These are phyloP conservation scores for Pseudochirops corinnae DNA, from an alignment of 2,797 vertebrate species.

Conservation along the genomic window DNA sequence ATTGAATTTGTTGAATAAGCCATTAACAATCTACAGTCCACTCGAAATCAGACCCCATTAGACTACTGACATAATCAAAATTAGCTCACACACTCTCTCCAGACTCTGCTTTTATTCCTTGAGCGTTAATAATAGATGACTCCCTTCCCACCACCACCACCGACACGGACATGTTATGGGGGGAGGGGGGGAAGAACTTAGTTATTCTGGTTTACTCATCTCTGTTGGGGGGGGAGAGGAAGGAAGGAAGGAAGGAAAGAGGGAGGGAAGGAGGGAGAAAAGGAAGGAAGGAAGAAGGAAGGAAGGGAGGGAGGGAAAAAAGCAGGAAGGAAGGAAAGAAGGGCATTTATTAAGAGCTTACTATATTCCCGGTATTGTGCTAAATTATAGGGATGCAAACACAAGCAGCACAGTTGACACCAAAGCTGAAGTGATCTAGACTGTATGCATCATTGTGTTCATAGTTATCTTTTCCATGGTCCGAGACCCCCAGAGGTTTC, in stretches of 20 bases:
- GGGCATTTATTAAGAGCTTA: neutral
- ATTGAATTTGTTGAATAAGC: neutral
- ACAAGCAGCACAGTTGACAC: neutral
- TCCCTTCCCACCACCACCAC: neutral
- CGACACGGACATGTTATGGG: neutral
- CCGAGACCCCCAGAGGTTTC: neutral
- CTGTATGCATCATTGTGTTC: neutral
- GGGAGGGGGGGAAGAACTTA: neutral
- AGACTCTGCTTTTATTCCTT: neutral
- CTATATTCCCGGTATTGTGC: neutral
- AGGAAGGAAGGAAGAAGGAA: too few relatives aligned
- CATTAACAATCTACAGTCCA: neutral
- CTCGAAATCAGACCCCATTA: neutral
- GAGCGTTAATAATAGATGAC: neutral
- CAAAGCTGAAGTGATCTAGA: neutral
- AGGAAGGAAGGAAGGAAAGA: too few relatives aligned
- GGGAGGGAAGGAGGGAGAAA: too few relatives aligned
- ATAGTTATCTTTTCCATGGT: neutral
- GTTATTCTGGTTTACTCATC: neutral
- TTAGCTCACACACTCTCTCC: neutral
- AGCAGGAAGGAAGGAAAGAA: too few relatives aligned
- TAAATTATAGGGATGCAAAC: neutral
- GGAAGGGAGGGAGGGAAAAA: neutral
- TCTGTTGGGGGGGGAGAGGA: neutral
- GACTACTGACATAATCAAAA: neutral